phyloP scores from a whole-genome alignment of 2,113 vertebrate species.

The Chionomys nivalis region DNA sequence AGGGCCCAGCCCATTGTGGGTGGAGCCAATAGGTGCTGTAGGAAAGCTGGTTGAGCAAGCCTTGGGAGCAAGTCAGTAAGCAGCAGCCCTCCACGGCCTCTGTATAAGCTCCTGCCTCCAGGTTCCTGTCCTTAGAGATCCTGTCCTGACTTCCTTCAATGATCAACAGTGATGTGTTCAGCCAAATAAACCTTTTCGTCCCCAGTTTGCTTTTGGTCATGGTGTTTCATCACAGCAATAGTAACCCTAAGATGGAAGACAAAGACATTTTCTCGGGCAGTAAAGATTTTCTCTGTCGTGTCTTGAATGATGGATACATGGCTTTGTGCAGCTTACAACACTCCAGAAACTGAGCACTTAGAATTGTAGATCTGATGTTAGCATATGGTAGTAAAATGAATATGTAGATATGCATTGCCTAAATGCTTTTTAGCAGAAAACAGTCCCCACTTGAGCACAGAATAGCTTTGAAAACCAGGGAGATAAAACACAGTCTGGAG shows the following conservation, averaged over 20 bases:
- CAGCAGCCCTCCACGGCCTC: not conserved
- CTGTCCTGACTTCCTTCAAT: not conserved
- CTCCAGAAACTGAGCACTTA: constrained; percentile 12
- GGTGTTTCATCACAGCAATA: not conserved
- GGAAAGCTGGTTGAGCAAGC: not conserved
- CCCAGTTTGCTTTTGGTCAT: not conserved
- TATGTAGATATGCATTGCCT: constrained; percentile 10
- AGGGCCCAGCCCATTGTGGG: not conserved
- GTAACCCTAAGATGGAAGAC: not conserved
- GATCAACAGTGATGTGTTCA: not conserved
- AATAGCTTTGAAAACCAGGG: constrained; percentile 39
- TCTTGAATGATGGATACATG: not conserved
- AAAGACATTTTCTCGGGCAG: constrained; percentile 4
- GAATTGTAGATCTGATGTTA: not conserved
- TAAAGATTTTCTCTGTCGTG: not conserved
- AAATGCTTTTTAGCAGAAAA: constrained; percentile 22
- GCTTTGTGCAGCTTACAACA: not conserved
- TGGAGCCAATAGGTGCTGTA: not conserved
- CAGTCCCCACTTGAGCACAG: not conserved
- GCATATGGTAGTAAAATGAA: not conserved
- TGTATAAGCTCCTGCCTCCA: not conserved
- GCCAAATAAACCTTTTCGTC: not conserved
- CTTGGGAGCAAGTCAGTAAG: not conserved
- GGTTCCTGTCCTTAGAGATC: not conserved
- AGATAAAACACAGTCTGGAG: constrained; percentile 37